These are phyloP conservation scores for Eupelmus urozonus DNA, from an alignment of 2,888 invertebrate genomes.

Conservation along the genomic window DNA sequence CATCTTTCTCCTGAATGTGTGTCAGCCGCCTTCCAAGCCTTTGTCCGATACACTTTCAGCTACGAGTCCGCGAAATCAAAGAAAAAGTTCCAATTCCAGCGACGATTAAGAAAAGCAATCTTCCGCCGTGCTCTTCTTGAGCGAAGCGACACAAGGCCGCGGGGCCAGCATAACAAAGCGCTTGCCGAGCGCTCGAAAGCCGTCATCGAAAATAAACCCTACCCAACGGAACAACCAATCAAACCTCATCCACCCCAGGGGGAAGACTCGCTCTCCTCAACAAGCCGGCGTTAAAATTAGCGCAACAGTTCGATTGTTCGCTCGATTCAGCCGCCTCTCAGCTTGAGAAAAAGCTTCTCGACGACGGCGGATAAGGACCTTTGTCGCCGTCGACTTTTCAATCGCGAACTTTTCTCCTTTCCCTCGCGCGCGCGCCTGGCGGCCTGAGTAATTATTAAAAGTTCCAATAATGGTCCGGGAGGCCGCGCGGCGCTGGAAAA, in stretches of 20 bases:
- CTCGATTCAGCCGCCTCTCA: background rate
- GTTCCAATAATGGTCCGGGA: slow-evolving; percentile 36
- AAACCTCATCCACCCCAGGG: too few species aligned
- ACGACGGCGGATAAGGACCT: background rate
- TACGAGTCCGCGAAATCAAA: too few species aligned
- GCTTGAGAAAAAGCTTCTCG: background rate
- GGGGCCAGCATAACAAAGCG: background rate
- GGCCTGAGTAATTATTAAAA: slow-evolving; percentile 42
- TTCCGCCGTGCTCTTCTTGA: too few species aligned
- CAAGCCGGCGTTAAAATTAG: too few species aligned
- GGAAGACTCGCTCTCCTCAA: too few species aligned
- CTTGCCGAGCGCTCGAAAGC: background rate
- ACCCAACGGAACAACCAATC: too few species aligned
- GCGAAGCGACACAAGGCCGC: background rate
- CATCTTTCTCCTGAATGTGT: too few species aligned
- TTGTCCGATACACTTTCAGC: too few species aligned
- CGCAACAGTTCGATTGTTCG: background rate
- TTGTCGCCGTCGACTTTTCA: slow-evolving; percentile 5
- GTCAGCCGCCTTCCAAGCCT: too few species aligned
- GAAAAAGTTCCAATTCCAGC: too few species aligned
- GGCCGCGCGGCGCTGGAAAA: background rate
- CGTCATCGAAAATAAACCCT: too few species aligned
- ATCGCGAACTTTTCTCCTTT: slow-evolving; percentile 2
- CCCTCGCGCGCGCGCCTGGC: background rate
- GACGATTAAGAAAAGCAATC: too few species aligned